phyloP scores from a whole-genome alignment of 2,113 vertebrate species.

The Hippopotamus amphibius region DNA sequence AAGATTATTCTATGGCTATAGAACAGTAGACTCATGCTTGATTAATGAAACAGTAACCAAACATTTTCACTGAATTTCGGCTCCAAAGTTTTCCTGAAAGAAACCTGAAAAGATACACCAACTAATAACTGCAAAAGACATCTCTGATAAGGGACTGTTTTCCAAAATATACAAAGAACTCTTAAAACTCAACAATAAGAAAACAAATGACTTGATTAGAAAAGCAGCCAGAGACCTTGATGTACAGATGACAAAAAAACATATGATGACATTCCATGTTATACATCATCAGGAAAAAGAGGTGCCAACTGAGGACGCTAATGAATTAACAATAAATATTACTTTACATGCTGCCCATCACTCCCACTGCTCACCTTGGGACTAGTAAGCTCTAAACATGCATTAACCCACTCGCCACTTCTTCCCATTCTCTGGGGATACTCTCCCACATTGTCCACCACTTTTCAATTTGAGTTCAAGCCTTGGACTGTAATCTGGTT shows the following conservation, averaged over 20 bases:
- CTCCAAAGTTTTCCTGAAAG: neutral
- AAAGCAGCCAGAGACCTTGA: neutral
- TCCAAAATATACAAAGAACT: neutral
- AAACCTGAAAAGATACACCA: neutral
- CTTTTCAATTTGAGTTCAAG: neutral
- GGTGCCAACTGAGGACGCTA: neutral
- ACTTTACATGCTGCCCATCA: rapidly evolving
- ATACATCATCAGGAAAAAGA: neutral
- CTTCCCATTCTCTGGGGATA: neutral
- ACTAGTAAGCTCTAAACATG: neutral
- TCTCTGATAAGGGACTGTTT: neutral
- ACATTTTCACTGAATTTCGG: neutral
- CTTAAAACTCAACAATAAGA: neutral
- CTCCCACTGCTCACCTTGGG: neutral
- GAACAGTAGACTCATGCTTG: neutral
- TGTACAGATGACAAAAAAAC: neutral
- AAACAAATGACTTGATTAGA: neutral
- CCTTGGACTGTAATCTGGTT: neutral
- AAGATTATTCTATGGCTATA: neutral
- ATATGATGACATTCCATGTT: neutral
- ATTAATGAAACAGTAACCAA: neutral
- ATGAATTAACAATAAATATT: neutral
- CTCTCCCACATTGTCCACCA: neutral
- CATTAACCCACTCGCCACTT: rapidly evolving
- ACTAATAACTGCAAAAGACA: neutral